A percentile compares a stretch with the other conserved stretches of the same genome.
phyloP scores from a whole-genome alignment of 2,888 invertebrate species.

The Ernsta delagoae region DNA sequence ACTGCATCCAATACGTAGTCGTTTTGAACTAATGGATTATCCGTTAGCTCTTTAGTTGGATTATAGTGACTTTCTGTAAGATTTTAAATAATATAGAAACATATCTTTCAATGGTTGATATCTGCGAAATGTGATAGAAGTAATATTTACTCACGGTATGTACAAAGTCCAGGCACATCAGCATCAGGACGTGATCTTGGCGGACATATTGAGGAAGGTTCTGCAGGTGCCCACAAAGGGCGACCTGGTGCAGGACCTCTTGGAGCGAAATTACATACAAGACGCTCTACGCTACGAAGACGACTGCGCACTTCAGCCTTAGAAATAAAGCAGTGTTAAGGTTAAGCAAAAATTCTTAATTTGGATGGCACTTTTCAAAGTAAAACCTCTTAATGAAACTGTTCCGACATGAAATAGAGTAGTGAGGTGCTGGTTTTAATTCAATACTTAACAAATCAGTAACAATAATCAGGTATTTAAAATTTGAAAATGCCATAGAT shows the following conservation, averaged over 20 bases:
- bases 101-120: too few species aligned
- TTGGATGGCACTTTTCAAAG: too few species aligned
- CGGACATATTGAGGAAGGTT: constrained; percentile 61
- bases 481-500: too few species aligned
- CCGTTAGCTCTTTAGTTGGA: constrained; percentile 50
- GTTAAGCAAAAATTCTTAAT: too few species aligned
- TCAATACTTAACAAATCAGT: too few species aligned
- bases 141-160: constrained; percentile 66
- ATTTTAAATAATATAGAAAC: too few species aligned
- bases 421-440: too few species aligned
- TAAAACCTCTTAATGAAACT: too few species aligned
- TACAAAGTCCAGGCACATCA: constrained; percentile 55
- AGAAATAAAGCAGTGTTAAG: not conserved
- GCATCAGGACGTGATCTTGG: constrained; percentile 48
- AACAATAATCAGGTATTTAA: too few species aligned
- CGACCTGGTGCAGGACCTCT: constrained; percentile 56
- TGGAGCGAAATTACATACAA: constrained; percentile 76
- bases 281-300: constrained; percentile 65
- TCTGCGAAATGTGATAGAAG: too few species aligned
- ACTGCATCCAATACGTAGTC: constrained; percentile 61
- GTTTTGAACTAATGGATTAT: constrained; percentile 58
- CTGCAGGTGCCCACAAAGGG: constrained; percentile 60
- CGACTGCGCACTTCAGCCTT: constrained; percentile 58
- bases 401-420: too few species aligned
- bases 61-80: constrained; percentile 59